Conservation (phyloP, 1,140 invertebrate species). For the Ostrea denselamellosa region DNA sequence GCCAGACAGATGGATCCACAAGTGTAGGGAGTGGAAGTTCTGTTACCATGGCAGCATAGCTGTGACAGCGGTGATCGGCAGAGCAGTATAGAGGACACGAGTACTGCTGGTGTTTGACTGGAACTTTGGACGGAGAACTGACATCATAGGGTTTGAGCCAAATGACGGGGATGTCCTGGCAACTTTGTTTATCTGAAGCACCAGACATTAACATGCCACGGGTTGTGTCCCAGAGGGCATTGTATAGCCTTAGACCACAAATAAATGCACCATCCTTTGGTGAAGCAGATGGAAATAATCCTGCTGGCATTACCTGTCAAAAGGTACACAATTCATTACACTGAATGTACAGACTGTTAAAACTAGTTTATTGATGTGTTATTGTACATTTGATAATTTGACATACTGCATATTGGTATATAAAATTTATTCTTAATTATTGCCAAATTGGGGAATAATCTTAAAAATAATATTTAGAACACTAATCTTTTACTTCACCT, state of each 20-base stretch:
- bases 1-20: slow-evolving; percentile 60
- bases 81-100: slow-evolving; percentile 66
- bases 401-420: no score
- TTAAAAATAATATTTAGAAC: no score
- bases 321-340: not conserved
- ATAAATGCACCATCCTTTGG: slow-evolving; percentile 71
- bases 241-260: slow-evolving; percentile 68
- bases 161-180: slow-evolving; percentile 67
- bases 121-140: slow-evolving; percentile 45
- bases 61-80: slow-evolving; percentile 58
- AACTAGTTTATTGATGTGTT: no score
- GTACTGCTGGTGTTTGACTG: slow-evolving; percentile 58
- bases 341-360: no score
- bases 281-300: slow-evolving; percentile 59
- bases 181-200: slow-evolving; percentile 51
- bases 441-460: no score
- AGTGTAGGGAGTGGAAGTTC: slow-evolving; percentile 63
- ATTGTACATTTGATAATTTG: no score
- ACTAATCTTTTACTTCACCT: slow-evolving; percentile 60
- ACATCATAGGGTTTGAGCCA: slow-evolving; percentile 69
- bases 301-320: slow-evolving; percentile 74
- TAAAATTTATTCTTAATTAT: no score
- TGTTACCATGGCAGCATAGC: slow-evolving; percentile 63
- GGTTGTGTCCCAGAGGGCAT: slow-evolving; percentile 73
- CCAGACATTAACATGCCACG: slow-evolving; percentile 60